phyloP scores from a whole-genome alignment of 2,113 vertebrate genomes.

The Periophthalmus modestus region DNA sequence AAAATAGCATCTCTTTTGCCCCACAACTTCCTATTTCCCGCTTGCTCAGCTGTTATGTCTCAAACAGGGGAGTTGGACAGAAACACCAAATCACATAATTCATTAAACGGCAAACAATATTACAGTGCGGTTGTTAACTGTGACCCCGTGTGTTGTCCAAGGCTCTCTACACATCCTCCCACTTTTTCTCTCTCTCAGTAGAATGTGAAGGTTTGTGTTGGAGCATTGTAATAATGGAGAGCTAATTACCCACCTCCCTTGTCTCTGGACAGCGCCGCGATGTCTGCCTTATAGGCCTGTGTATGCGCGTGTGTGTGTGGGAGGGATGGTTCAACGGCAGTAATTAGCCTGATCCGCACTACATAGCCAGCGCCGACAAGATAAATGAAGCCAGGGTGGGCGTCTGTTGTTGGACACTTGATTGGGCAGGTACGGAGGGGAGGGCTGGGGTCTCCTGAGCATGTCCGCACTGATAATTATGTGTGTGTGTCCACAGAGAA shows the following conservation, averaged over 20 bases:
- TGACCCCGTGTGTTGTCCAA: slow-evolving; percentile 54
- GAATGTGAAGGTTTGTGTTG: slow-evolving; percentile 24
- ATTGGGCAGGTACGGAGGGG: slow-evolving; percentile 82
- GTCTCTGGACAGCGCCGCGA: slow-evolving; percentile 82
- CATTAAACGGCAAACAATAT: slow-evolving; percentile 20
- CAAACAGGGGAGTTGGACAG: background rate
- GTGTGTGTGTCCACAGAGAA: slow-evolving; percentile 77
- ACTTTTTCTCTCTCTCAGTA: slow-evolving; percentile 19
- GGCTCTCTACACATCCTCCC: slow-evolving; percentile 41
- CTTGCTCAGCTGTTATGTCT: slow-evolving; percentile 11
- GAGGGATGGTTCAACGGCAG: slow-evolving; percentile 72
- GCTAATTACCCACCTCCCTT: slow-evolving; percentile 85
- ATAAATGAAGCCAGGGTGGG: slow-evolving; percentile 95
- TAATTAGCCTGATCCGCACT: slow-evolving; percentile 78
- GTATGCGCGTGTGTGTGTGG: slow-evolving; percentile 74
- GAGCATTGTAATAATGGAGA: slow-evolving; percentile 81
- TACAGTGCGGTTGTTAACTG: slow-evolving; percentile 36
- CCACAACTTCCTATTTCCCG: slow-evolving; percentile 1
- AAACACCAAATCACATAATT: slow-evolving; percentile 16
- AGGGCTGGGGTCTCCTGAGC: slow-evolving; percentile 89
- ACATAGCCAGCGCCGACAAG: slow-evolving; percentile 82
- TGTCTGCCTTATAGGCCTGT: slow-evolving; percentile 84
- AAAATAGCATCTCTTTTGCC: background rate
- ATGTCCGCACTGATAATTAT: slow-evolving; percentile 95
- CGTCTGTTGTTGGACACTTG: slow-evolving; percentile 87